phyloP scores from a whole-genome alignment of 2,113 vertebrate genomes.

The Capreolus pygargus region DNA sequence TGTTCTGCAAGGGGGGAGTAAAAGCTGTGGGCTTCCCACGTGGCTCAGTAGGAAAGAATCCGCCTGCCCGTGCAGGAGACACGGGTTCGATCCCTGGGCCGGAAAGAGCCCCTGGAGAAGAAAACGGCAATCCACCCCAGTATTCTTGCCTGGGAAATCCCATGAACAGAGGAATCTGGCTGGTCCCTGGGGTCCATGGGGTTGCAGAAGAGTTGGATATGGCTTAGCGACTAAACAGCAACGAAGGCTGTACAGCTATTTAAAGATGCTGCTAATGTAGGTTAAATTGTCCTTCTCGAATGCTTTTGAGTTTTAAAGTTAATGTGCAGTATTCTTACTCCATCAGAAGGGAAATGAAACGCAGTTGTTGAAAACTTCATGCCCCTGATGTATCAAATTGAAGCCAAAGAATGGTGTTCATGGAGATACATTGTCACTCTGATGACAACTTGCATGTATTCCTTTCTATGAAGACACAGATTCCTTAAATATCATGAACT shows the following conservation, averaged over 20 bases:
- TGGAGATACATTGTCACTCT: constrained; percentile 54
- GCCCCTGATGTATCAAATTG: constrained; percentile 61
- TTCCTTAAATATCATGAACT: background rate
- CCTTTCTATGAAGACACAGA: constrained; percentile 55
- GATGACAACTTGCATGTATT: constrained; percentile 53
- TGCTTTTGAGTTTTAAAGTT: constrained; percentile 66
- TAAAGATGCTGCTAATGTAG: constrained; percentile 56
- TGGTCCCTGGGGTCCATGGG: background rate
- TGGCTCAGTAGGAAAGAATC: background rate
- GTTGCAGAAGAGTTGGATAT: background rate
- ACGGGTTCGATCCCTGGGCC: background rate
- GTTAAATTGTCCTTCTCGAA: constrained; percentile 62
- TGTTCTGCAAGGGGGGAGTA: constrained; percentile 41
- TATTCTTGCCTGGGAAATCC: background rate
- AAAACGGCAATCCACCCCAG: background rate
- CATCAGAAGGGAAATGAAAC: constrained; percentile 65
- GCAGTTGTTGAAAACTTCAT: constrained; percentile 52
- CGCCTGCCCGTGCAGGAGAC: background rate
- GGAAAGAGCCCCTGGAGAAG: background rate
- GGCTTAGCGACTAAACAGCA: background rate
- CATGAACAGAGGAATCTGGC: background rate
- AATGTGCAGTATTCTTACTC: constrained; percentile 64
- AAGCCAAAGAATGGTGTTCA: constrained; percentile 59
- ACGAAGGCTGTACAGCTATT: constrained; percentile 62
- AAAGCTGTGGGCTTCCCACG: constrained; percentile 22